These are phyloP conservation scores for Patiria miniata DNA, from an alignment of 35 echinoderm and acorn worm genomes.

Conservation along the genomic window DNA sequence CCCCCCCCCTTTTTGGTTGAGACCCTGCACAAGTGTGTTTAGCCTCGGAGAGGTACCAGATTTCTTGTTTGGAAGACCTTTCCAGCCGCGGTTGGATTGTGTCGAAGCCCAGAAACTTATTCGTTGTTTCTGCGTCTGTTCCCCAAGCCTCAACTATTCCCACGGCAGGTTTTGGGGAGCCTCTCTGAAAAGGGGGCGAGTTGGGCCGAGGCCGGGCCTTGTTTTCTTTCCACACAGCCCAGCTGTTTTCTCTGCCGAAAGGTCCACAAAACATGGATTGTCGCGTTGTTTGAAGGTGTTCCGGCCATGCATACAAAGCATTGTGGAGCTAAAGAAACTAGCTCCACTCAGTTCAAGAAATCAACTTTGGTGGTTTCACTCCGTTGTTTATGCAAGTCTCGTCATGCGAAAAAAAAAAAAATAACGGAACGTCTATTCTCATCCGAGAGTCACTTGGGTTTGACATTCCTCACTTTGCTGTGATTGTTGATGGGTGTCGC, in stretches of 20 bases:
- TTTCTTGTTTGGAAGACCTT: too few species aligned
- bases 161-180: background rate
- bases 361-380: background rate
- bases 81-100: too few species aligned
- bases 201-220: background rate
- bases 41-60: too few species aligned
- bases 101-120: too few species aligned
- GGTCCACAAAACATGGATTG: background rate
- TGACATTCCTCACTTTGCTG: background rate
- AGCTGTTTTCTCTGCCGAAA: background rate
- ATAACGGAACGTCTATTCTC: too few species aligned
- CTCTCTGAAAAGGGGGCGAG: background rate
- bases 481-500: background rate
- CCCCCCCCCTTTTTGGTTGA: too few species aligned
- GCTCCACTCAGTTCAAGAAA: background rate
- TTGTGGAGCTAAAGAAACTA: background rate
- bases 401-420: too few species aligned
- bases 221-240: conserved; percentile 14
- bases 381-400: too few species aligned
- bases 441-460: background rate
- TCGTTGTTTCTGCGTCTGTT: too few species aligned
- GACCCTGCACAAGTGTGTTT: too few species aligned
- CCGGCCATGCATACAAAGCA: background rate
- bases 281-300: background rate
- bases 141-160: background rate